phyloP scores from a whole-genome alignment of 2,797 vertebrate species.

The Rousettus madagascariensis region DNA sequence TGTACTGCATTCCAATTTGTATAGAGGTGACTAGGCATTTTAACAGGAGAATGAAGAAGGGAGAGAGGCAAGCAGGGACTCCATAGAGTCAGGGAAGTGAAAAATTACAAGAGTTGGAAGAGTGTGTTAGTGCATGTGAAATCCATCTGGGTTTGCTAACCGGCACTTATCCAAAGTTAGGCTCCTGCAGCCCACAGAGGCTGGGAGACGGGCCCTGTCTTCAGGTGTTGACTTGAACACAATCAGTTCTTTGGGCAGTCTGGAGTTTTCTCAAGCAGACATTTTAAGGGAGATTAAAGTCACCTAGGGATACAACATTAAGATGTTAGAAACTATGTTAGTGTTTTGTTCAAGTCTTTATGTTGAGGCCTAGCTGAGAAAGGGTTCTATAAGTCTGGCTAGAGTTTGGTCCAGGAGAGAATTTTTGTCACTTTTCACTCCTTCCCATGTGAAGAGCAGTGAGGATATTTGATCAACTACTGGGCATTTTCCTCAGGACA shows the following conservation, averaged over 20 bases:
- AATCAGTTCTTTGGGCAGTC: neutral
- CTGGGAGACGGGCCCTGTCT: neutral
- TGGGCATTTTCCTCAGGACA: neutral
- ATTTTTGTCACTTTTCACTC: neutral
- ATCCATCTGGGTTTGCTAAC: neutral
- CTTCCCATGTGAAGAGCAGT: neutral
- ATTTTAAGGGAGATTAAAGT: neutral
- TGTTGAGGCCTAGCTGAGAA: neutral
- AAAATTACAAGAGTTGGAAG: neutral
- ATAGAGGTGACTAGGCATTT: neutral
- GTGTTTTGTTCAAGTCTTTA: neutral
- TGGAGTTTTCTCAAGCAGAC: neutral
- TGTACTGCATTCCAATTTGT: neutral
- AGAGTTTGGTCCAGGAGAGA: neutral
- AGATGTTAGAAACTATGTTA: neutral
- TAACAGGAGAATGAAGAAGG: neutral
- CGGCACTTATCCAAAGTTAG: neutral
- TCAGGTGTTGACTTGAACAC: neutral
- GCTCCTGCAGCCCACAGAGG: neutral
- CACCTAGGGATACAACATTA: neutral
- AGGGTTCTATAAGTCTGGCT: neutral
- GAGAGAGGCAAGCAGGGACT: fast-evolving
- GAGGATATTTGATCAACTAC: neutral
- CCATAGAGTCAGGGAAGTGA: neutral
- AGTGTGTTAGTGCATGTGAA: neutral